phyloP scores from a whole-genome alignment of 2,113 vertebrate species.

The Lathamus discolor region DNA sequence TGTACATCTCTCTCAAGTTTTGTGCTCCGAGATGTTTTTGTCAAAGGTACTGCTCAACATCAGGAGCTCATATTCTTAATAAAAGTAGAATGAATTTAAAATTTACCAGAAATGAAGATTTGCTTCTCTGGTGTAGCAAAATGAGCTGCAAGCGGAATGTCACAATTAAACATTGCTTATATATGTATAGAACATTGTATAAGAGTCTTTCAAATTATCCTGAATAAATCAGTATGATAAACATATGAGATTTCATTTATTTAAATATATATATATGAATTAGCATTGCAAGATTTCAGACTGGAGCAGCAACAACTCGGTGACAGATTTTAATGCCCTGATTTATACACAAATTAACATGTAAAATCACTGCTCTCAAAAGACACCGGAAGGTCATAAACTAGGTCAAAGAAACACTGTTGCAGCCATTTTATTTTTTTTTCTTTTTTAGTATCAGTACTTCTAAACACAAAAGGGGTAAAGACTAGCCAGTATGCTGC shows the following conservation, averaged over 20 bases:
- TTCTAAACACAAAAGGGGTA: background rate
- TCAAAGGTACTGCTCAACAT: background rate
- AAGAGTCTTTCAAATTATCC: background rate
- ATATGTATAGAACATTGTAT: background rate
- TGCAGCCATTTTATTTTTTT: background rate
- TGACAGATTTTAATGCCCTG: background rate
- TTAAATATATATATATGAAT: background rate
- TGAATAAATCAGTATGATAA: background rate
- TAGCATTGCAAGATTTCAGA: background rate
- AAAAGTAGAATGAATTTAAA: background rate
- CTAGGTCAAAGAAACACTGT: background rate
- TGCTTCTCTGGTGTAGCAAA: background rate
- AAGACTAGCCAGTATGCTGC: background rate
- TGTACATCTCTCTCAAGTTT: background rate
- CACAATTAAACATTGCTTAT: background rate
- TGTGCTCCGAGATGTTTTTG: background rate
- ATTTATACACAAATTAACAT: background rate
- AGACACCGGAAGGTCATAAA: background rate
- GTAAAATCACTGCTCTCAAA: background rate
- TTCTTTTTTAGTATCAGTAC: background rate
- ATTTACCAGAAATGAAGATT: background rate
- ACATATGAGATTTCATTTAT: background rate
- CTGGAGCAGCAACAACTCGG: background rate
- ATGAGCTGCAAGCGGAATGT: background rate
- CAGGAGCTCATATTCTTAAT: background rate